Percentiles rank a stretch among this genome's conserved stretches.
Evolutionary conservation across 2,113 vertebrate genomes (phyloP).

Genomic region (Ceyx melanurus): DNA sequence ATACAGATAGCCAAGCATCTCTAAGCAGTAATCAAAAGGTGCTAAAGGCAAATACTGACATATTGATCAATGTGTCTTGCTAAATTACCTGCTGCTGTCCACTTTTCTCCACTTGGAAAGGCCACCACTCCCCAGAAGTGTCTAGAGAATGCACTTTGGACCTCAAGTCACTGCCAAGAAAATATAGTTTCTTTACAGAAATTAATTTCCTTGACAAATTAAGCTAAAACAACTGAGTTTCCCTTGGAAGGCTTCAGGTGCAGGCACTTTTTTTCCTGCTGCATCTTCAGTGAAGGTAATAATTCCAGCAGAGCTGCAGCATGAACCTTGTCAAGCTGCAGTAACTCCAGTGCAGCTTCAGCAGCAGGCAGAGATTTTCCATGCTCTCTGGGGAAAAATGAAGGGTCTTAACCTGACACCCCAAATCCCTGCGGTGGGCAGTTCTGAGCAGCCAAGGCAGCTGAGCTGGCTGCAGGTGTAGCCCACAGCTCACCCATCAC

Average conservation of each 20-base stretch:
- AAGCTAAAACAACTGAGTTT: background rate
- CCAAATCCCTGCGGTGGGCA: background rate
- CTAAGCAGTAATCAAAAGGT: background rate
- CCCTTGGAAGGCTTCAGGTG: background rate
- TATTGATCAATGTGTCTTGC: background rate
- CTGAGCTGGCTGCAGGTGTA: background rate
- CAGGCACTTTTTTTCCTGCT: background rate
- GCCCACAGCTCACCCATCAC: background rate
- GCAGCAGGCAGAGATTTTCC: background rate
- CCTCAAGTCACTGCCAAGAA: background rate
- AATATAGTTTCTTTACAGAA: background rate
- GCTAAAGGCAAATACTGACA: background rate
- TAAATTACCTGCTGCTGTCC: background rate
- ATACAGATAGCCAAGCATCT: background rate
- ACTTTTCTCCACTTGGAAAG: background rate
- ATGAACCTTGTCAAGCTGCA: background rate
- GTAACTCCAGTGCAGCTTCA: background rate
- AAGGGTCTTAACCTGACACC: background rate
- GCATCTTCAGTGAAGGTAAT: background rate
- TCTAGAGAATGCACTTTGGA: background rate
- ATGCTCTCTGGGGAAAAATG: background rate
- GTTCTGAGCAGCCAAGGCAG: background rate
- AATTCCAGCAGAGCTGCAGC: background rate
- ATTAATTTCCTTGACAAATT: background rate
- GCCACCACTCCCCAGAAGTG: background rate